Evolutionary conservation across 2,797 vertebrate species (phyloP).

Genomic region (Glyptemys insculpta): DNA sequence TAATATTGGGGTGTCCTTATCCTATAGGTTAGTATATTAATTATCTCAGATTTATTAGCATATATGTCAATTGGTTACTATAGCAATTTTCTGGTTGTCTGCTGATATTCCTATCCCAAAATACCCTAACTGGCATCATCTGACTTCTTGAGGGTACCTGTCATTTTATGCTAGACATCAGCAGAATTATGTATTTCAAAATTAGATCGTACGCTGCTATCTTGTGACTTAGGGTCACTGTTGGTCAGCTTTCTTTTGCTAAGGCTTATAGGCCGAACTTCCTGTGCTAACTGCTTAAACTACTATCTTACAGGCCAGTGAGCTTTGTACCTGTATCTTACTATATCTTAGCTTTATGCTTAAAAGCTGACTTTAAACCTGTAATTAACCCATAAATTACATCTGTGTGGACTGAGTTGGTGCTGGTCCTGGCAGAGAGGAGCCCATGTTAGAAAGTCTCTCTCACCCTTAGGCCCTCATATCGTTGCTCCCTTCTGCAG

Average conservation of each 20-base stretch:
- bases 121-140: background rate
- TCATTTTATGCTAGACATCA: background rate
- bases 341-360: background rate
- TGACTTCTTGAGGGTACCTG: background rate
- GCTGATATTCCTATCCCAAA: too few relatives aligned
- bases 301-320: background rate
- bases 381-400: background rate
- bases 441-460: background rate
- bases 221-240: background rate
- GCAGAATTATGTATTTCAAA: background rate
- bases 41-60: background rate
- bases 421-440: background rate
- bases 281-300: background rate
- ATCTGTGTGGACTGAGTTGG: background rate
- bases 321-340: background rate
- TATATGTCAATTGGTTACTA: background rate
- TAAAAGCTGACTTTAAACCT: background rate
- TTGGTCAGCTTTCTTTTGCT: background rate
- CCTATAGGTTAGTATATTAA: too few relatives aligned
- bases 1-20: background rate
- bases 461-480: background rate
- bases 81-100: too few relatives aligned
- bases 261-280: background rate
- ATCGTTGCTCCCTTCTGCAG: background rate
- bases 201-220: background rate